phyloP scores from a whole-genome alignment of 2,888 invertebrate species.

The Agrypnus murinus region DNA sequence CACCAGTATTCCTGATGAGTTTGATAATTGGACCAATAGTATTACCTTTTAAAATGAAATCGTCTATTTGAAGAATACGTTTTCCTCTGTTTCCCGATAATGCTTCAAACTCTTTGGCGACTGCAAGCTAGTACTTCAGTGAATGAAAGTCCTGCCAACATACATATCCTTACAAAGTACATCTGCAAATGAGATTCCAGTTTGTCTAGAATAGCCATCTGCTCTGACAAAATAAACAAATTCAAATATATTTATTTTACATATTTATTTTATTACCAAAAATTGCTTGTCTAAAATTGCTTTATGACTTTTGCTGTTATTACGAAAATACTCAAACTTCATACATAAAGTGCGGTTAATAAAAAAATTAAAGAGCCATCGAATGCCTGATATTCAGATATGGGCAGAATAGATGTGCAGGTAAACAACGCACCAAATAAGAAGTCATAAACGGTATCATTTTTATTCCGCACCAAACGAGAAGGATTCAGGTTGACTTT shows the following conservation, averaged over 20 bases:
- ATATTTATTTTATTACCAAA: too few relatives aligned
- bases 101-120: constrained; percentile 98
- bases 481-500: too few relatives aligned
- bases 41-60: constrained; percentile 97
- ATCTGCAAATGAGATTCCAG: constrained; percentile 93
- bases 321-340: too few relatives aligned
- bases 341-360: too few relatives aligned
- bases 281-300: too few relatives aligned
- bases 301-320: too few relatives aligned
- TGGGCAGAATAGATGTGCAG: too few relatives aligned
- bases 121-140: constrained; percentile 93
- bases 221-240: constrained; percentile 99
- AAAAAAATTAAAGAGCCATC: too few relatives aligned
- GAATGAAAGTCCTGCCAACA: constrained; percentile 98
- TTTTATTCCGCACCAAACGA: too few relatives aligned
- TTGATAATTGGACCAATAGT: constrained; percentile 98
- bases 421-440: too few relatives aligned
- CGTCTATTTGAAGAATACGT: constrained; percentile 94
- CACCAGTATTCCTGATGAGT: constrained; percentile 91
- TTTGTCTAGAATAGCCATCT: constrained; percentile 95
- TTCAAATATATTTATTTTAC: constrained; percentile 99
- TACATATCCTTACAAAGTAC: constrained; percentile 97
- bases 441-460: too few relatives aligned
- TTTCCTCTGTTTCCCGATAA: constrained; percentile 92
- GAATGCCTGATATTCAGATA: too few relatives aligned